Evolutionary conservation across 2,113 vertebrate species (phyloP).

Genomic region (Climacteris rufus): DNA sequence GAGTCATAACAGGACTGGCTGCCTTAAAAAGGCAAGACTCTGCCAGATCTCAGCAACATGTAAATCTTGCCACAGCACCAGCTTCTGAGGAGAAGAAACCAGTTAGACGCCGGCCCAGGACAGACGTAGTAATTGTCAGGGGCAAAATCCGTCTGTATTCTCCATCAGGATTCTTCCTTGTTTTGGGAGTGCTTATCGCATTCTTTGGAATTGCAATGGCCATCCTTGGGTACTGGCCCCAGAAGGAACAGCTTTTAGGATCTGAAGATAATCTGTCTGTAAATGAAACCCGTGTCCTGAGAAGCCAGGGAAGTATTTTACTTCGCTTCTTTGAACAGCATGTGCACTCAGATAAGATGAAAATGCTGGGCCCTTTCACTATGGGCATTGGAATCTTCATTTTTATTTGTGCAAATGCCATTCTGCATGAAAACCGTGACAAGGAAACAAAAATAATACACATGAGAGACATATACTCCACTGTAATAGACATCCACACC

Average conservation of each 20-base stretch:
- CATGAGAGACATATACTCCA: constrained; percentile 99
- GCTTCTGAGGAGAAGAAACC: constrained; percentile 75
- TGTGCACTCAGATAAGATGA: constrained; percentile 93
- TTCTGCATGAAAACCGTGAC: constrained; percentile 97
- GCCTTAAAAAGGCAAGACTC: constrained; percentile 97
- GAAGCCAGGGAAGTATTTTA: constrained; percentile 73
- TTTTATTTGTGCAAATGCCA: constrained; percentile 97
- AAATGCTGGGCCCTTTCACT: constrained; percentile 97
- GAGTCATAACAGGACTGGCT: constrained; percentile 95
- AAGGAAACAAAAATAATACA: constrained; percentile 98
- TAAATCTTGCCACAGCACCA: constrained; percentile 62
- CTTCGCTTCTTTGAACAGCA: constrained; percentile 90
- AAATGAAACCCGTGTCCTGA: constrained; percentile 68
- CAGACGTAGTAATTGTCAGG: constrained; percentile 91
- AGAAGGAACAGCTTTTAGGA: constrained; percentile 72
- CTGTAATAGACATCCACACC: constrained; percentile 95
- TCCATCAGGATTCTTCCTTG: constrained; percentile 92
- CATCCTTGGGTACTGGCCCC: constrained; percentile 95
- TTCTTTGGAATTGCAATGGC: constrained; percentile 93
- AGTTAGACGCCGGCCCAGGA: constrained; percentile 80
- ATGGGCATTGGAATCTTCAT: constrained; percentile 99
- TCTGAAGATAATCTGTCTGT: constrained; percentile 50
- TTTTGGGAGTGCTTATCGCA: constrained; percentile 88
- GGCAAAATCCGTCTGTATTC: constrained; percentile 94
- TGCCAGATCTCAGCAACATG: constrained; percentile 87